Base-by-base conservation (phyloP, 2,113 vertebrate species). In the Phylloscopus whistleri region DNA sequence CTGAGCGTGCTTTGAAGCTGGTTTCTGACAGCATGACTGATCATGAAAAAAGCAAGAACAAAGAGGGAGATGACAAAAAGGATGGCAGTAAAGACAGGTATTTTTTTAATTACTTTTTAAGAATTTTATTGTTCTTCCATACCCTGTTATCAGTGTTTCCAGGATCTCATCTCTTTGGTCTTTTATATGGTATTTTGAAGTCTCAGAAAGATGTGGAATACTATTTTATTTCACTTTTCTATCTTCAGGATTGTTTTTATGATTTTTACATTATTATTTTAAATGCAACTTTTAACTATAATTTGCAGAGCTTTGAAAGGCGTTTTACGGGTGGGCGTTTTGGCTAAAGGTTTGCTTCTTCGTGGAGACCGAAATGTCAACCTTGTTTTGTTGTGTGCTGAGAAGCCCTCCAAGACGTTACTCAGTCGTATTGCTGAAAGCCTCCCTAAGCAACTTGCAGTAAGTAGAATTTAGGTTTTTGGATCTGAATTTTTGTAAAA, bases 21-120 rank as follows among this genome's bases (percentile, higher is more conserved):
- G 99, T 99, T 78, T 99, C 99, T 11, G 99, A 99, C 97, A 99
- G 98, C 22, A 99, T 99, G 92, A 99, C 98, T 67, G 99, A 99
- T 58, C 98, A 99, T 90, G 99, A 99, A 87, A 99, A 98, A 90
- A 97, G 58, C 94, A 98, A 98, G 93, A 98, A 39, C 83, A 98
- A 98, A 88, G 99, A 99, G 17, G 97, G 97, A 81, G 99, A 99
- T 80, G 99, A 99, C 70, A 99, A 99, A 92, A 99, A 99, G 70
- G 99, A 99, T 37, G 92, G 98, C 52, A 91, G 97, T 82, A 99
- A 99, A 97, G 99, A 99, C 96, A 98, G 99, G 99, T 96, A 94
- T 59, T 58, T 84, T 63, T 72, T 12, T 5, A 8, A 46, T 92
- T 64, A 21, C 6, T 51, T 59, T 31, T n/a, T 8, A 69, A 75